Percentiles rank a stretch among this genome's conserved stretches.
Conservation (phyloP, 2,797 vertebrate species). For the Gymnocypris eckloni region DNA sequence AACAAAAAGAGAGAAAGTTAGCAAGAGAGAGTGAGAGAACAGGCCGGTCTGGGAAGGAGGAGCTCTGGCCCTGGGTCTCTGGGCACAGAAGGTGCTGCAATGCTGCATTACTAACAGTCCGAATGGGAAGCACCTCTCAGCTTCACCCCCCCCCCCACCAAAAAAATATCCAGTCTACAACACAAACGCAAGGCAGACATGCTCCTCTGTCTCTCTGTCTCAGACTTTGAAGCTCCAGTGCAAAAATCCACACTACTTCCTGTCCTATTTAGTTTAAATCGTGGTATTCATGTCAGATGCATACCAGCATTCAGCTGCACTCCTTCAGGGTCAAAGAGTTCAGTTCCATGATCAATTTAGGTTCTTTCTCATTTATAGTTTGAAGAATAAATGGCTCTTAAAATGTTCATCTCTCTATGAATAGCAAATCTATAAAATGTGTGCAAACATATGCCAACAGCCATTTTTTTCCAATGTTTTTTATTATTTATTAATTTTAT, state of each 20-base stretch:
- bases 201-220: not conserved
- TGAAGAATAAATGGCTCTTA: not conserved
- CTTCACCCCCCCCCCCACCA: not conserved
- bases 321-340: not conserved
- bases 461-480: too few species aligned
- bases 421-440: not conserved
- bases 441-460: not conserved
- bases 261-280: not conserved
- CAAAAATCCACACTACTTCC: not conserved
- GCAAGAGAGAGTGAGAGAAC: conserved; percentile 40
- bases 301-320: not conserved
- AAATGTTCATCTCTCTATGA: not conserved
- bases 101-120: conserved; percentile 59
- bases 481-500: not conserved
- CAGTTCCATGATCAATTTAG: not conserved
- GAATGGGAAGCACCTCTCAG: conserved; percentile 43
- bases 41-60: conserved; percentile 70
- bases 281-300: not conserved
- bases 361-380: conserved; percentile 4
- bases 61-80: conserved; percentile 88
- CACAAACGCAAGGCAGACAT: conserved; percentile 10
- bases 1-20: not conserved
- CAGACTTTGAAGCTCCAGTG: conserved; percentile 16
- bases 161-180: conserved; percentile 13
- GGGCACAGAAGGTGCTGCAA: conserved; percentile 88